A percentile compares a stretch with the other conserved stretches of the same genome.
Evolutionary conservation across 2,113 vertebrate species (phyloP).

Genomic region (Lagopus leucura): DNA sequence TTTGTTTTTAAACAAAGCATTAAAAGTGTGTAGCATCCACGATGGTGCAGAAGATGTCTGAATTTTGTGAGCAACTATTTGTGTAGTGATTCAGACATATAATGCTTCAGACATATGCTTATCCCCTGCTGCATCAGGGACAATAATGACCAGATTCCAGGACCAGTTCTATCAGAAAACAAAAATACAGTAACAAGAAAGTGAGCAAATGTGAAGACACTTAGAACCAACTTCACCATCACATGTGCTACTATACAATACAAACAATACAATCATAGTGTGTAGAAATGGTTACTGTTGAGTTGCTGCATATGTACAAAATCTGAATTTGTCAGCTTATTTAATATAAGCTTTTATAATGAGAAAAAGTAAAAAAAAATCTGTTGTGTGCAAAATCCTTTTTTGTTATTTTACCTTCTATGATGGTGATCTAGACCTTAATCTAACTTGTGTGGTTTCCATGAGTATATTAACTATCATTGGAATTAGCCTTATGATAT

Average conservation of each 20-base stretch:
- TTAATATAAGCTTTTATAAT: neutral
- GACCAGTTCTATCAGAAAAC: neutral
- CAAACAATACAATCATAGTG: neutral
- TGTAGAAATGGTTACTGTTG: neutral
- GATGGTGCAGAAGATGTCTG: neutral
- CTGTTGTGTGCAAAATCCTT: neutral
- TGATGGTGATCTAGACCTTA: neutral
- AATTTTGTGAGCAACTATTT: neutral
- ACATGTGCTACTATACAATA: neutral
- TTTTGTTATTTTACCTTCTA: neutral
- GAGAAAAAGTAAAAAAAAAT: neutral
- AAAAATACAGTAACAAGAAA: neutral
- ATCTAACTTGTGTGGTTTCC: neutral
- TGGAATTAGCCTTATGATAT: neutral
- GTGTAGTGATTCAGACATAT: neutral
- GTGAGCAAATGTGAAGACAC: neutral
- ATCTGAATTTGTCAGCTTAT: neutral
- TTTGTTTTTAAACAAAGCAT: neutral
- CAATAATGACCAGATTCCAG: neutral
- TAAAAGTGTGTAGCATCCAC: neutral
- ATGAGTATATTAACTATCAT: neutral
- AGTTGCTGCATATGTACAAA: neutral
- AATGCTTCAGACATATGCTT: neutral
- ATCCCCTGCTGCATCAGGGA: neutral
- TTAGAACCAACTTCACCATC: neutral